Conservation (phyloP, 1,140 invertebrate genomes). For the Achroia grisella region DNA sequence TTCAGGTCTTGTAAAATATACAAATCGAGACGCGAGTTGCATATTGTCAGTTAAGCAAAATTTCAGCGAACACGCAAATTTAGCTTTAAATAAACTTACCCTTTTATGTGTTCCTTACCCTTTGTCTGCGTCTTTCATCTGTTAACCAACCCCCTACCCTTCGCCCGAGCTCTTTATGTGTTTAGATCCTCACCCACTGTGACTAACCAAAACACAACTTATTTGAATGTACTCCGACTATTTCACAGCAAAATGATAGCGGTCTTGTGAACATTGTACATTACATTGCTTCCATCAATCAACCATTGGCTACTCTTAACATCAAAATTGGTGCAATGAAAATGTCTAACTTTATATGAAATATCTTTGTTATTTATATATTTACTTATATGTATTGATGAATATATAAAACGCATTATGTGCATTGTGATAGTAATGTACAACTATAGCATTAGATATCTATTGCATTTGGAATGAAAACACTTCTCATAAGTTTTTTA, state of each 20-base stretch:
- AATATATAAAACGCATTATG: too few species aligned
- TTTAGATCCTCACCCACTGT: conserved; percentile 70
- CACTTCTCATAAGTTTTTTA: too few species aligned
- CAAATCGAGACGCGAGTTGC: conserved; percentile 52
- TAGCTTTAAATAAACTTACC: conserved; percentile 71
- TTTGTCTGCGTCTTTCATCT: conserved; percentile 79
- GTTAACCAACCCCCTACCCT: conserved; percentile 71
- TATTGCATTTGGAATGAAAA: too few species aligned
- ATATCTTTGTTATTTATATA: too few species aligned
- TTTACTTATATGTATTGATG: too few species aligned
- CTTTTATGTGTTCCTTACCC: conserved; percentile 75
- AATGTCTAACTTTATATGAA: neutral
- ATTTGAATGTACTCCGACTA: conserved; percentile 61
- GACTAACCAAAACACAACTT: conserved; percentile 69
- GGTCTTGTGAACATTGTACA: conserved; percentile 60
- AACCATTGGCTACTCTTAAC: conserved; percentile 37
- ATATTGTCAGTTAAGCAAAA: conserved; percentile 61
- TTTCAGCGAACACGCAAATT: conserved; percentile 70
- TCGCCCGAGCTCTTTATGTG: conserved; percentile 73
- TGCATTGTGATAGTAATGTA: too few species aligned
- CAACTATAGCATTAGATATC: too few species aligned
- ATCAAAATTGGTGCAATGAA: conserved; percentile 65
- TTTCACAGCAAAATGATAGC: conserved; percentile 58
- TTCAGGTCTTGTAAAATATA: conserved; percentile 59
- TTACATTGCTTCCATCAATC: conserved; percentile 64